Percentiles rank a stretch among this genome's conserved stretches.
phyloP scores from a whole-genome alignment of 37 sponge, comb jelly and placozoan species.

The Axinella damicornis region DNA sequence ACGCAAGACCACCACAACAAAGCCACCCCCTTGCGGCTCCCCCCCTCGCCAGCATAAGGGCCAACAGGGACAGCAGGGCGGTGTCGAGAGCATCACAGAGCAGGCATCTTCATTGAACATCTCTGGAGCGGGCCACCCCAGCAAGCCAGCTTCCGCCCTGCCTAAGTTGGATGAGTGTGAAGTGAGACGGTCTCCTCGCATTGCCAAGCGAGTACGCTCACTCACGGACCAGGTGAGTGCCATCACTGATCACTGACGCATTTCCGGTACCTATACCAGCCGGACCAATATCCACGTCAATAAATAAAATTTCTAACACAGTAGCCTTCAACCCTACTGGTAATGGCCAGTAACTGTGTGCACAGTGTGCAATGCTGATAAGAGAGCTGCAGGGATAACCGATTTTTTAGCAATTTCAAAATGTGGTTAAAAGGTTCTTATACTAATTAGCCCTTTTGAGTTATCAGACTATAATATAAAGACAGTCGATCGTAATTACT shows the following conservation, averaged over 20 bases:
- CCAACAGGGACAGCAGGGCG: too few species aligned
- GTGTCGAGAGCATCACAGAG: background rate
- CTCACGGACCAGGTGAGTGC: slow-evolving; percentile 45
- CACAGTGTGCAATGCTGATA: too few species aligned
- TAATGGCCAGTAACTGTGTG: too few species aligned
- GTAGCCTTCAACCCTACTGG: too few species aligned
- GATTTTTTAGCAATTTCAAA: too few species aligned
- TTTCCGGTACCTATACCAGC: background rate
- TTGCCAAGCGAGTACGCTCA: slow-evolving; percentile 51
- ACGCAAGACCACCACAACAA: background rate
- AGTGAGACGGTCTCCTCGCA: slow-evolving; percentile 68
- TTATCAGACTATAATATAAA: too few species aligned
- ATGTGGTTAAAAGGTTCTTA: too few species aligned
- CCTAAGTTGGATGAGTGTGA: background rate
- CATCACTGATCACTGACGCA: background rate
- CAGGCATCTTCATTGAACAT: background rate
- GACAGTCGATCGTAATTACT: too few species aligned
- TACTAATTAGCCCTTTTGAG: too few species aligned
- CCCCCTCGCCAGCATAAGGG: background rate
- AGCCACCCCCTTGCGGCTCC: background rate
- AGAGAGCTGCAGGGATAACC: too few species aligned
- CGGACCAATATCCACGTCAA: too few species aligned
- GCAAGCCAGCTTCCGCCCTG: background rate
- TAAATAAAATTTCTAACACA: too few species aligned
- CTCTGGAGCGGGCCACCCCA: background rate